Conservation (phyloP, 2,888 invertebrate species). For the Synergus laeviventris region DNA sequence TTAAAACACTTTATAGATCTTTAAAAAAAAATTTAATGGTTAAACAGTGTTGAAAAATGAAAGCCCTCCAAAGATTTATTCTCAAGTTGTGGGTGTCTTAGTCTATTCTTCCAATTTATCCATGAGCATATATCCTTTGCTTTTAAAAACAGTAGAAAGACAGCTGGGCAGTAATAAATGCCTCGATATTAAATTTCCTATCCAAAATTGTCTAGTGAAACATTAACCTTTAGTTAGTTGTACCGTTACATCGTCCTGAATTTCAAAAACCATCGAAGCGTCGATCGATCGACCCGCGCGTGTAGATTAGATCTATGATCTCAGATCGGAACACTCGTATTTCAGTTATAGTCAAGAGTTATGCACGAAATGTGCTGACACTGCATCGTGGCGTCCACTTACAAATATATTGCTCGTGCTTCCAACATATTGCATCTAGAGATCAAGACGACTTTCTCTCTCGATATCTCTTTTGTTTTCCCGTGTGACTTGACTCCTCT, state of each 20-base stretch:
- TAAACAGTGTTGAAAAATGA: background rate
- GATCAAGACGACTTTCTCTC: constrained; percentile 28
- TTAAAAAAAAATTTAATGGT: background rate
- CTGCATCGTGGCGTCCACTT: constrained; percentile 26
- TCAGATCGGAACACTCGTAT: constrained; percentile 2
- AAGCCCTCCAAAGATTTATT: background rate
- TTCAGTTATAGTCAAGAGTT: constrained; percentile 49
- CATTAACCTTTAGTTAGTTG: constrained; percentile 9
- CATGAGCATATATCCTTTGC: background rate
- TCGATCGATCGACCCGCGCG: constrained; percentile 3
- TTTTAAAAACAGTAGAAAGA: background rate
- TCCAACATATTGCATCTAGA: background rate
- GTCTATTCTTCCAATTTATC: no score
- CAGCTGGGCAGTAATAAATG: constrained; percentile 10
- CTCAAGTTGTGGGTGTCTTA: no score
- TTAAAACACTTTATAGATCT: background rate
- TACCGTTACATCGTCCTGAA: constrained; percentile 32
- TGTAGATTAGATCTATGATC: constrained; percentile 19
- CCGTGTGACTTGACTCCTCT: constrained; percentile 24
- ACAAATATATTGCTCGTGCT: constrained; percentile 20
- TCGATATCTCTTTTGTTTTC: constrained; percentile 38
- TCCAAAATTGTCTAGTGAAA: constrained; percentile 26
- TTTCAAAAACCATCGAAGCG: constrained; percentile 32
- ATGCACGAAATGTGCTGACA: constrained; percentile 52
- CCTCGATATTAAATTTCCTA: constrained; percentile 21